Conservation (phyloP, 2,888 invertebrate species). For the Ferrisia virgata region DNA sequence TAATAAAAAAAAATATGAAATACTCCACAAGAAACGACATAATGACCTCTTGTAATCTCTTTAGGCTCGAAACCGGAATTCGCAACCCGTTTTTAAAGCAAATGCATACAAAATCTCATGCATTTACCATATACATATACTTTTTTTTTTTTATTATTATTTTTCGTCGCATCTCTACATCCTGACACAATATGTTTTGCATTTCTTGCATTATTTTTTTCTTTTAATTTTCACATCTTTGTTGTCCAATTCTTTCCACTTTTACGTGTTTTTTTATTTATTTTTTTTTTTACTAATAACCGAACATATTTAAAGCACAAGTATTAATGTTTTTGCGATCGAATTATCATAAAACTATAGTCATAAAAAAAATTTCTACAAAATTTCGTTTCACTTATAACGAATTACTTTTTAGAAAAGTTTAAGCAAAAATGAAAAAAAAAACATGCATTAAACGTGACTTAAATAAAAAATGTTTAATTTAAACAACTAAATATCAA, state of each 20-base stretch:
- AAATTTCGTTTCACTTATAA: constrained; percentile 19
- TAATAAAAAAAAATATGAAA: constrained; percentile 44
- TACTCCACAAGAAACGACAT: constrained; percentile 43
- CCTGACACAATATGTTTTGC: background rate
- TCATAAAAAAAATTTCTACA: background rate
- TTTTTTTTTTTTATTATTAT: no score
- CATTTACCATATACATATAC: no score
- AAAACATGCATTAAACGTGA: constrained; percentile 17
- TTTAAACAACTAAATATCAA: background rate
- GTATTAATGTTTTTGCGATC: background rate
- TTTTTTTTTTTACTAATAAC: background rate
- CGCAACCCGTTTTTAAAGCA: constrained; percentile 37
- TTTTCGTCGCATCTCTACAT: background rate
- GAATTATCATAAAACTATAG: background rate
- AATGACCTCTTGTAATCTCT: constrained; percentile 44
- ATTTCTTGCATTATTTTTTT: constrained; percentile 10
- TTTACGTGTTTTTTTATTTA: background rate
- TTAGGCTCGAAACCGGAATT: constrained; percentile 40
- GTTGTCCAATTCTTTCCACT: background rate
- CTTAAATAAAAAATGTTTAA: constrained; percentile 14
- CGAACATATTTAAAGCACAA: background rate
- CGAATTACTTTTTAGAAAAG: background rate
- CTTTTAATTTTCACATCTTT: background rate
- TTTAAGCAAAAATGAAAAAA: background rate
- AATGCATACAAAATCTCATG: background rate